Conservation (phyloP, 2,113 vertebrate genomes). For the Lophochroa leadbeateri region DNA sequence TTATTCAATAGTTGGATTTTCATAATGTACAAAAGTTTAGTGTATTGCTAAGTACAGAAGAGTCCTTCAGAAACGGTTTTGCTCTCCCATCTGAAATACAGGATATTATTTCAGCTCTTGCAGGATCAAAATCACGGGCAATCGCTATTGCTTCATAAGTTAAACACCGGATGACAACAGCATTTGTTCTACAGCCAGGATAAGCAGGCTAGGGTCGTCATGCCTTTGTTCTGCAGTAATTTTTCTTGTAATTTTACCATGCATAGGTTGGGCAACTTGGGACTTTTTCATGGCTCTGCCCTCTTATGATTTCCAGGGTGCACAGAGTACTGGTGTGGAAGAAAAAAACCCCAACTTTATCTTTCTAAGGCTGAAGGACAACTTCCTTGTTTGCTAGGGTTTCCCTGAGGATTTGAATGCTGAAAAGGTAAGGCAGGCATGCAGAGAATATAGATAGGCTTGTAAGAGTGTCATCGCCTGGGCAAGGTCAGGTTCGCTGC, state of each 20-base stretch:
- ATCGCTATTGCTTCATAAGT: conserved; percentile 52
- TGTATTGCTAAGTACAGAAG: background rate
- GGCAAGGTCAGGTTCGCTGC: background rate
- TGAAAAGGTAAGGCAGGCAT: background rate
- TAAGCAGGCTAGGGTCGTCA: conserved; percentile 69
- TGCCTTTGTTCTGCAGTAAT: conserved; percentile 55
- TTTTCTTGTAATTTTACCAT: conserved; percentile 65
- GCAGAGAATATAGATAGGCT: background rate
- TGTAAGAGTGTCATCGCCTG: background rate
- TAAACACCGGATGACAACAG: conserved; percentile 6
- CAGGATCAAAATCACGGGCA: conserved; percentile 46
- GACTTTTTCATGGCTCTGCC: conserved; percentile 35
- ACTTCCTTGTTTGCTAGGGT: conserved; percentile 29
- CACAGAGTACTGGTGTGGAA: conserved; percentile 15
- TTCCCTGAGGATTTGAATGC: background rate
- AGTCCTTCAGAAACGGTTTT: background rate
- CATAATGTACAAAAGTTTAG: background rate
- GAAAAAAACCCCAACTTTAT: background rate
- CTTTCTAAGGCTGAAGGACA: conserved; percentile 26
- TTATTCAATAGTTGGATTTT: background rate
- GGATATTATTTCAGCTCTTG: conserved; percentile 48
- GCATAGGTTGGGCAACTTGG: conserved; percentile 32
- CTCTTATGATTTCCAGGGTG: background rate
- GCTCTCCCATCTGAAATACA: background rate
- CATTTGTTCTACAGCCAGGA: conserved; percentile 65